phyloP scores from a whole-genome alignment of 2,113 vertebrate genomes.

The Malurus elegans region DNA sequence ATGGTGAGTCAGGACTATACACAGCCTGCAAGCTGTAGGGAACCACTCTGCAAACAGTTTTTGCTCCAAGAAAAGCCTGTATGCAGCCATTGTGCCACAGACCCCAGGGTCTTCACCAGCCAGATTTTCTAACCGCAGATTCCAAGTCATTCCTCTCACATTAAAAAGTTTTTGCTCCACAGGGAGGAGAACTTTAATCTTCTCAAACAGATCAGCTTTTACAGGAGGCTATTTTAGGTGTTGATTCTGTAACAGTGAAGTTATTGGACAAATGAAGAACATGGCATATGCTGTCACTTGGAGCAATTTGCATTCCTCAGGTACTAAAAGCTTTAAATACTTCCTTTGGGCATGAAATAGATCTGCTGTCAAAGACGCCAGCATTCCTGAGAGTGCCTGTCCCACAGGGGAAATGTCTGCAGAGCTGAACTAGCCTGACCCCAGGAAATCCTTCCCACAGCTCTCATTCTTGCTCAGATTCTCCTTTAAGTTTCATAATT shows the following conservation, averaged over 20 bases:
- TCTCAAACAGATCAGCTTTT: not conserved
- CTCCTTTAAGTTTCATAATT: constrained; percentile 2
- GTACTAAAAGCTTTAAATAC: constrained; percentile 52
- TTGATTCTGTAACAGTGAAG: constrained; percentile 31
- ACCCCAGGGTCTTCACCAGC: not conserved
- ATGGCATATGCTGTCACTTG: not conserved
- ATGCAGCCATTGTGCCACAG: not conserved
- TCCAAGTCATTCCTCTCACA: not conserved
- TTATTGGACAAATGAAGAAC: constrained; percentile 43
- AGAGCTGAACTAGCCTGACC: constrained; percentile 48
- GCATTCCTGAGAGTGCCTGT: constrained; percentile 36
- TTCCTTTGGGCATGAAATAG: constrained; percentile 53
- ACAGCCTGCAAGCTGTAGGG: not conserved
- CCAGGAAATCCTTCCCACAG: constrained; percentile 39
- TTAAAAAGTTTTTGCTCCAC: not conserved
- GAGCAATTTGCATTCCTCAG: constrained; percentile 48
- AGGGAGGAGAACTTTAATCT: not conserved
- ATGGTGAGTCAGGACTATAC: not conserved
- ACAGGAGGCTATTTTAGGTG: constrained; percentile 21
- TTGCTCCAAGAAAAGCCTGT: constrained; percentile 9
- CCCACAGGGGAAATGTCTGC: constrained; percentile 18
- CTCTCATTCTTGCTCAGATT: not conserved
- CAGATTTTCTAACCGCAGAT: not conserved
- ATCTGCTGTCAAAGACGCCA: constrained; percentile 14
- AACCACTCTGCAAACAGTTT: not conserved